These are phyloP conservation scores for Eremophila alpestris DNA, from an alignment of 2,797 vertebrate genomes.

Conservation along the genomic window DNA sequence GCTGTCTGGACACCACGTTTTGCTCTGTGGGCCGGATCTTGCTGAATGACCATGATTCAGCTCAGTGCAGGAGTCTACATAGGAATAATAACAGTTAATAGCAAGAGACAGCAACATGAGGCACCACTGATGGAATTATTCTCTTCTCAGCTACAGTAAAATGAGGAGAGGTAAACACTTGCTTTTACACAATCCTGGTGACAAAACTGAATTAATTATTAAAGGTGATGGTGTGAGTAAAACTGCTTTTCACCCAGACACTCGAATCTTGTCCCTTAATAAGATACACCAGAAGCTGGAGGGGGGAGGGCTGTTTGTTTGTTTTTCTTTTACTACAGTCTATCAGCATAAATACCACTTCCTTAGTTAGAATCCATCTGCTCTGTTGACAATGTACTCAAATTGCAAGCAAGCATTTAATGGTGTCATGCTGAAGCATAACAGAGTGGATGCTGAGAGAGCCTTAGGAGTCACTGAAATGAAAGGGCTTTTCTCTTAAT, in stretches of 20 bases:
- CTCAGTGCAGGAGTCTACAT: fast-evolving
- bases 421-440: slow-evolving; percentile 52
- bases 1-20: neutral
- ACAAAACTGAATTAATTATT: slow-evolving; percentile 15
- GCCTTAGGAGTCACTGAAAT: slow-evolving; percentile 67
- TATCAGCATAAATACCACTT: slow-evolving; percentile 56
- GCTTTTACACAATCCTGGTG: neutral
- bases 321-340: neutral
- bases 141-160: neutral
- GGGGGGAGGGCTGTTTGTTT: neutral
- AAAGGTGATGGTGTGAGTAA: neutral
- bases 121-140: neutral
- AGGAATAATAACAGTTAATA: neutral
- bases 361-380: slow-evolving; percentile 49
- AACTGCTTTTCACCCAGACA: neutral
- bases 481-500: slow-evolving; percentile 74
- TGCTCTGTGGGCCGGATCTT: neutral
- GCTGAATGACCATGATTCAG: neutral
- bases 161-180: neutral
- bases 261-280: slow-evolving; percentile 32
- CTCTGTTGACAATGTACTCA: slow-evolving; percentile 57
- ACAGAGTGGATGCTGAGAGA: slow-evolving; percentile 44
- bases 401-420: slow-evolving; percentile 66
- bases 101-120: neutral
- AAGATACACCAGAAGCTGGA: neutral